Base-by-base conservation (phyloP, 2,113 vertebrate species). In the Corapipo altera region DNA sequence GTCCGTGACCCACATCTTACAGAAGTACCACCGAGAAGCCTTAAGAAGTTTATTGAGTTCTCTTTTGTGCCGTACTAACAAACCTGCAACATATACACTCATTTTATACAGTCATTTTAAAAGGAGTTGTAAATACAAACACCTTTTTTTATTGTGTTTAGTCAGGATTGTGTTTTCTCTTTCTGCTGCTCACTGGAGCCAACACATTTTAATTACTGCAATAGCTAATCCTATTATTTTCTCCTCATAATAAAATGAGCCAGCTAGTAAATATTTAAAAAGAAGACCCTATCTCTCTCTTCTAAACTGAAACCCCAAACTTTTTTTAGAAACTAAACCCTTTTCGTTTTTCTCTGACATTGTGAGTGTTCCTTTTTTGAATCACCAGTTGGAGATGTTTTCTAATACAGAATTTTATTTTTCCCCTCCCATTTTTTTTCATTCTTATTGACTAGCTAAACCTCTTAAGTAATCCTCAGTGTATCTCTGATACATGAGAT, bases 351-450 rank as follows among this genome's bases (percentile, higher is more conserved):
- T 66, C 46, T 62, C 66, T 8, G 6, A 22, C 26, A 11, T 69
- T 37, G 9, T 8, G 8, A n/a, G 2, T 3, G 1, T 37, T 72
- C 54, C 28, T 75, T 62, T 43, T 70, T 66, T 37, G 44, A 70
- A 12, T 78, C 71, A 74, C 19, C 28, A 67, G 5, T 6, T 86
- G 48, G 66, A 85, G 26, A 23, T 48, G 13, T 26, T 49, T 90
- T 88, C 24, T 44, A 78, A 48, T 4, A 24, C 14, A 12, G 49
- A 70, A 35, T 48, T 48, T 39, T 6, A 3, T 16, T 23, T 39
- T 19, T 6, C 3, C 8, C 3, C 22, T 46, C 6, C 0, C 23
- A 43, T 1, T 8, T 39, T 30, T 76, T 85, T 41, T 4, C 8
- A 35, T 55, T 55, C 48, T 19, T 14, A 22, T 18, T 48, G 41